Percentiles rank a stretch among this genome's conserved stretches.
Conservation (phyloP, 2,113 vertebrate species). For the Erythrolamprus reginae region DNA sequence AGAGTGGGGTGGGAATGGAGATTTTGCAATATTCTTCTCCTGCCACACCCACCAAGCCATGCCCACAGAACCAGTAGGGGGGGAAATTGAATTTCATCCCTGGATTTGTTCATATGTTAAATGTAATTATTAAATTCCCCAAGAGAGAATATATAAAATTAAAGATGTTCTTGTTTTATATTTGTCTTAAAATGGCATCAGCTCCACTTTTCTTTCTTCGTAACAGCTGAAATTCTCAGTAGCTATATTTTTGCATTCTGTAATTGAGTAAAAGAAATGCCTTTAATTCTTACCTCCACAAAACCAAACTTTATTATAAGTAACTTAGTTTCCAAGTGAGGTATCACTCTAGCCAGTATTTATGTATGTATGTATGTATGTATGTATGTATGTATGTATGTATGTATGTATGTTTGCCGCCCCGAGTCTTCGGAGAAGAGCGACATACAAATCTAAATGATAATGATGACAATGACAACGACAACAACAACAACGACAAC, state of each 20-base stretch:
- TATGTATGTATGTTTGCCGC: too few species aligned
- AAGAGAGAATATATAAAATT: conserved; percentile 12
- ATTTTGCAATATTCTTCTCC: too few species aligned
- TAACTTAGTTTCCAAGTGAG: conserved; percentile 74
- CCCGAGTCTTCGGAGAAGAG: too few species aligned
- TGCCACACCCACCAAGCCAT: too few species aligned
- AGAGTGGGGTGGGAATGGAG: too few species aligned
- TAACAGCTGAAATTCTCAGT: conserved; percentile 75
- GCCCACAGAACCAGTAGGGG: too few species aligned
- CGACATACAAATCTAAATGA: too few species aligned
- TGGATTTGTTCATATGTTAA: neutral
- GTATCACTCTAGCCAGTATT: conserved; percentile 49
- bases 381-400: conserved; percentile 6
- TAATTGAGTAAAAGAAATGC: conserved; percentile 68
- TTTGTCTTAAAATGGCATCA: conserved; percentile 29
- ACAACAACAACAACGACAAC: too few species aligned
- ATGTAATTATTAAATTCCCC: neutral
- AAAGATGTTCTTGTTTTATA: conserved; percentile 46
- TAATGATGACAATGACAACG: too few species aligned
- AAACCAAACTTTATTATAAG: conserved; percentile 75
- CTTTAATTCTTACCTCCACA: conserved; percentile 74
- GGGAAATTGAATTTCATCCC: too few species aligned
- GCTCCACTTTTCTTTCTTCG: conserved; percentile 68
- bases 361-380: conserved; percentile 25
- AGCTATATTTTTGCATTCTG: conserved; percentile 68